Percentiles rank a stretch among this genome's conserved stretches.
phyloP scores from a whole-genome alignment of 2,888 invertebrate genomes.

The Vannuccia rotundouncinata region DNA sequence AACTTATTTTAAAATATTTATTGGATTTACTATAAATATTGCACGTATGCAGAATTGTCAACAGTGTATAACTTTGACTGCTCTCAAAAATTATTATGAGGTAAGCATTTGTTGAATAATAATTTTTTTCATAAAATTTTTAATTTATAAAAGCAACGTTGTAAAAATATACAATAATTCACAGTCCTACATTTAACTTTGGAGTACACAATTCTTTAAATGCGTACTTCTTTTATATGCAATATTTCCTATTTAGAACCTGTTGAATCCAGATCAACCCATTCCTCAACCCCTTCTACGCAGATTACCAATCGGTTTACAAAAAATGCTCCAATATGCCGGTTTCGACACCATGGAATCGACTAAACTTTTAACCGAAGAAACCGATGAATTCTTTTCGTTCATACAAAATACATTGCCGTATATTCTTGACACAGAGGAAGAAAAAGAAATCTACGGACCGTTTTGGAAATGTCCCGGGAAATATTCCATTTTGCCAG shows the following conservation, averaged over 20 bases:
- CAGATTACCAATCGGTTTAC: neutral
- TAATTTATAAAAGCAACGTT: too few relatives aligned
- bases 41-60: too few relatives aligned
- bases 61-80: too few relatives aligned
- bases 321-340: neutral
- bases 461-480: neutral
- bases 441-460: neutral
- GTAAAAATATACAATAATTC: too few relatives aligned
- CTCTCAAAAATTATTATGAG: too few relatives aligned
- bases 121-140: too few relatives aligned
- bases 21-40: too few relatives aligned
- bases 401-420: neutral
- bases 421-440: neutral
- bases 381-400: neutral
- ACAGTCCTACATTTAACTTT: too few relatives aligned
- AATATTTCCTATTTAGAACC: neutral
- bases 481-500: neutral
- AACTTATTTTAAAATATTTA: too few relatives aligned
- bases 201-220: too few relatives aligned
- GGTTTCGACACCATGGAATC: neutral
- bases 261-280: neutral
- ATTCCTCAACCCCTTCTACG: neutral
- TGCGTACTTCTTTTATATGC: neutral
- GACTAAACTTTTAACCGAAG: neutral
- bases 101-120: too few relatives aligned